Base-by-base conservation (phyloP, 2,797 vertebrate species). In the Xenopus petersii region DNA sequence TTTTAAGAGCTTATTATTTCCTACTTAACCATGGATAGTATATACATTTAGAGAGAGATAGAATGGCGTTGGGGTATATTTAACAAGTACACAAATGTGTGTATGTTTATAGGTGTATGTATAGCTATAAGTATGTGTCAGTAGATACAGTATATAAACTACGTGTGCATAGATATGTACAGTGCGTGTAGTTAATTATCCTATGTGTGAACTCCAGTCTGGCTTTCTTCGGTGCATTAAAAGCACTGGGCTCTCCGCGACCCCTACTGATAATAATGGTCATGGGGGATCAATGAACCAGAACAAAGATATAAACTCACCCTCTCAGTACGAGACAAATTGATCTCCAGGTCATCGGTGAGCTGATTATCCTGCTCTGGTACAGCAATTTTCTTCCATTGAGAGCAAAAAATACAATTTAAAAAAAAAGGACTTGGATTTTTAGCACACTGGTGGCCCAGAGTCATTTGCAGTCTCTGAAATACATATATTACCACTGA, bases 101-200 rank as follows among this genome's bases (percentile, higher is more conserved):
- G 17, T 70, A 70, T 77, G 75, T 77, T 69, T 61, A 26, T 59
- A 54, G 17, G 15, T 70, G 60, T 79, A 74, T 64, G 71, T 70
- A 79, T 74, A 74, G 64, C 64, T 74, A 67, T 69, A 77, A 64
- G 58, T 72, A 72, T 73, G 71, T 78, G 71, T 55, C 24, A 56
- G 64, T 59, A 65, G 65, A 78, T 58, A n/a, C n/a, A n/a, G n/a
- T n/a, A 78, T 79, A 79, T 79, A 56, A 16, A 26, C 71, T 70
- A 46, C 69, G 59, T 69, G 65, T 71, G 70, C 65, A 64, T 79
- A 79, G 76, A 59, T 64, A 69, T 78, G 76, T 78, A 78, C 60
- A 73, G 66, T 78, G 76, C 46, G 66, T 67, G 71, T 79, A 79
- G 61, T 60, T 74, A 74, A 71, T 64, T 71, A 73, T 68, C 59